Conservation (phyloP, 2,113 vertebrate genomes). For the Neoarius graeffei region DNA sequence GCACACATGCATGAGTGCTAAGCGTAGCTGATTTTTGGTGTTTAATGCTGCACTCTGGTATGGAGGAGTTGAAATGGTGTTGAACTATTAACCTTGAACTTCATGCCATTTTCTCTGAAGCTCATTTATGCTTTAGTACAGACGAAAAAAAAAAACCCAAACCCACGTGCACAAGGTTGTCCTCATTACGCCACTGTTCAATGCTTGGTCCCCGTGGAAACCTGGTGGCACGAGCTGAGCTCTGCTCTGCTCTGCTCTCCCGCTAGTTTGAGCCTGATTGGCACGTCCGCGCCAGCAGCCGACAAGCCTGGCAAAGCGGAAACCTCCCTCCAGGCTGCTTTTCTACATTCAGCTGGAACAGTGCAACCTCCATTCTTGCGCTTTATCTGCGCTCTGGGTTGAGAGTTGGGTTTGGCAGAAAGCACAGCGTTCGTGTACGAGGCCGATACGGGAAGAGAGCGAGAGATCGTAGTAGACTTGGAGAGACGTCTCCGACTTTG, state of each 20-base stretch:
- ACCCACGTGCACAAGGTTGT: background rate
- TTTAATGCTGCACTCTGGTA: constrained; percentile 26
- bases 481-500: background rate
- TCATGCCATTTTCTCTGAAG: constrained; percentile 1
- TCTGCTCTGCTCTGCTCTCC: background rate
- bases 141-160: constrained; percentile 8
- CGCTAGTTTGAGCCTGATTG: constrained; percentile 14
- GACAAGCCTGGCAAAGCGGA: constrained; percentile 7
- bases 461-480: background rate
- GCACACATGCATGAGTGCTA: constrained; percentile 8
- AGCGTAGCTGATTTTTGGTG: constrained; percentile 21
- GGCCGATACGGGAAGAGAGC: background rate
- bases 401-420: background rate
- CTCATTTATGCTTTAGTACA: background rate
- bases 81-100: constrained; percentile 26
- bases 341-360: background rate
- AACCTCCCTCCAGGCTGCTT: constrained; percentile 2
- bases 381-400: background rate
- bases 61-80: constrained; percentile 5
- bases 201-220: constrained; percentile 7
- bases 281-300: background rate
- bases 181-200: constrained; percentile 11
- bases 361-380: background rate
- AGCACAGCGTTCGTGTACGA: background rate
- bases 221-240: background rate